Percentiles rank a stretch among this genome's conserved stretches.
phyloP scores from a whole-genome alignment of 2,888 invertebrate species.

The Antheraea assamensis region DNA sequence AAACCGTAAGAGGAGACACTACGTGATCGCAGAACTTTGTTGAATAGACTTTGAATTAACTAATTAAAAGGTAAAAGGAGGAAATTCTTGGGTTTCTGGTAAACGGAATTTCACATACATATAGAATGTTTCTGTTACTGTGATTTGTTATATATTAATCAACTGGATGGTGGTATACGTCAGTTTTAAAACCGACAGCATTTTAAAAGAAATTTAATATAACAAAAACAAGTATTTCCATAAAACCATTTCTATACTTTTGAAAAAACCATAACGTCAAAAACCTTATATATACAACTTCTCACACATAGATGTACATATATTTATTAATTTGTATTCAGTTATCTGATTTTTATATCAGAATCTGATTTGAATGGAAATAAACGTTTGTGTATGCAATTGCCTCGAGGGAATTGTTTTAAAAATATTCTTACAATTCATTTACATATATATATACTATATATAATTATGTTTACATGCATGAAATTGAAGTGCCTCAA shows the following conservation, averaged over 20 bases:
- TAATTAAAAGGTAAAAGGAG: not conserved
- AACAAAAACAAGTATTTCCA: not conserved
- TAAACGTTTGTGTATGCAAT: not conserved
- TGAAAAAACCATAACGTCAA: not conserved
- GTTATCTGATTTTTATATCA: not conserved
- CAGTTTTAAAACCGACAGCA: not conserved
- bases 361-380: not conserved
- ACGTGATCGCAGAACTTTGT: constrained; percentile 6
- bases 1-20: constrained; percentile 8
- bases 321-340: not conserved
- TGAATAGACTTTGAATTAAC: constrained; percentile 30
- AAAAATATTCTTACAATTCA: not conserved
- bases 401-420: not conserved
- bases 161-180: not conserved
- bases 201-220: not conserved
- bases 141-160: not conserved
- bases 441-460: constrained; percentile 29
- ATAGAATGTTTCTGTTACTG: not conserved
- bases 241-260: not conserved
- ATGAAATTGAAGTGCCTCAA: constrained; percentile 94
- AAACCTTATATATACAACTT: not conserved
- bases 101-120: not conserved
- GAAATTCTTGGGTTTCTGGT: not conserved
- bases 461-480: constrained; percentile 83
- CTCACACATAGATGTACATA: not conserved